Conservation (phyloP, 2,113 vertebrate genomes). For the Hylia prasina region DNA sequence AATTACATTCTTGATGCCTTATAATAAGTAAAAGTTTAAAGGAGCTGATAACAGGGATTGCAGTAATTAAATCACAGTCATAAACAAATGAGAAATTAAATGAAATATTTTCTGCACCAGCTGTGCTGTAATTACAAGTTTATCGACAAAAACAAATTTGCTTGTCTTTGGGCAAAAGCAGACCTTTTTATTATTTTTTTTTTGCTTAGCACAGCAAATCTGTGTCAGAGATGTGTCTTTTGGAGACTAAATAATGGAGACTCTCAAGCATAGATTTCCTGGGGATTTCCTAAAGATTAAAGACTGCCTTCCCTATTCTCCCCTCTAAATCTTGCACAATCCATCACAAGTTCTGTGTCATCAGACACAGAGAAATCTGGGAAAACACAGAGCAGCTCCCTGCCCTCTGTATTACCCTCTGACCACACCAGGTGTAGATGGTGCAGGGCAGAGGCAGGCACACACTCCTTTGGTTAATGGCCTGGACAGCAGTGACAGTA, state of each 20-base stretch:
- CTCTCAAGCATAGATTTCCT: background rate
- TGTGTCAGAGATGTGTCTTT: background rate
- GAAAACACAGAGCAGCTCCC: background rate
- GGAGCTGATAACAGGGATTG: background rate
- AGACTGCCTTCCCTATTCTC: background rate
- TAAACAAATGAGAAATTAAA: constrained; percentile 34
- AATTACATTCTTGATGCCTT: background rate
- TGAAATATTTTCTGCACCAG: background rate
- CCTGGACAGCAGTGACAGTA: fast-evolving
- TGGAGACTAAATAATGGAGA: background rate
- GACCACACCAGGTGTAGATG: no score
- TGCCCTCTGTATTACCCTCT: background rate
- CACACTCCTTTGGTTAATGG: no score
- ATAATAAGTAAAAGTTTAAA: constrained; percentile 16
- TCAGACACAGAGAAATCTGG: background rate
- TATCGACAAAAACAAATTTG: constrained; percentile 7
- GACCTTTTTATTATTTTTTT: background rate
- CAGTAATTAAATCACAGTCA: constrained; percentile 13
- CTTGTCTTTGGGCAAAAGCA: background rate
- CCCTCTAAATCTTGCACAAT: background rate
- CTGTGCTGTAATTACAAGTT: background rate
- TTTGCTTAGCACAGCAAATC: background rate
- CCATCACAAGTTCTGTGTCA: background rate
- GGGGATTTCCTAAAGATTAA: background rate
- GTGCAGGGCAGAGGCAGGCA: background rate